A percentile compares a stretch with the other conserved stretches of the same genome.
Evolutionary conservation across 1,140 invertebrate species (phyloP).

Genomic region (Stenopsyche tienmushanensis): DNA sequence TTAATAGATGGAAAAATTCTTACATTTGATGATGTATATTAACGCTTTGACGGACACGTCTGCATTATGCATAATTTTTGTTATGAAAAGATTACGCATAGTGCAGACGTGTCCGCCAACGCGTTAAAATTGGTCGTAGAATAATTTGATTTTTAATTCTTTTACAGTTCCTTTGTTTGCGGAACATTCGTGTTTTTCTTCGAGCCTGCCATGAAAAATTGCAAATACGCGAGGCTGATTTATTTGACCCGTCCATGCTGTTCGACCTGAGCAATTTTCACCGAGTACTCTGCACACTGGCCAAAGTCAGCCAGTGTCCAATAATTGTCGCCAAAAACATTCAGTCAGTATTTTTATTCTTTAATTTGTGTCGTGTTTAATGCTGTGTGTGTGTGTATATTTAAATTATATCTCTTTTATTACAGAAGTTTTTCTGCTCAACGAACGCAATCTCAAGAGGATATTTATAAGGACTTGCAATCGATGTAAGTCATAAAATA

Average conservation of each 20-base stretch:
- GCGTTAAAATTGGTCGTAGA: too few relatives aligned
- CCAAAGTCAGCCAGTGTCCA: slow-evolving; percentile 79
- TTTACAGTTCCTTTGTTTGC: slow-evolving; percentile 88
- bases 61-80: too few relatives aligned
- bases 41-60: too few relatives aligned
- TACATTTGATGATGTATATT: too few relatives aligned
- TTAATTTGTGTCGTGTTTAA: neutral
- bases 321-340: slow-evolving; percentile 67
- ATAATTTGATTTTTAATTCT: too few relatives aligned
- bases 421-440: slow-evolving; percentile 75
- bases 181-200: slow-evolving; percentile 92
- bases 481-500: slow-evolving; percentile 60
- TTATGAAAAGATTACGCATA: too few relatives aligned
- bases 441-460: slow-evolving; percentile 74
- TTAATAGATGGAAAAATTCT: too few relatives aligned
- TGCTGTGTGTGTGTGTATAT: too few relatives aligned
- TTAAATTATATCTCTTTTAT: slow-evolving; percentile 38
- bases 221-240: slow-evolving; percentile 78
- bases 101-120: too few relatives aligned
- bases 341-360: slow-evolving; percentile 61
- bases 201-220: slow-evolving; percentile 81
- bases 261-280: slow-evolving; percentile 94
- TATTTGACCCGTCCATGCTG: slow-evolving; percentile 90
- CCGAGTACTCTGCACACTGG: slow-evolving; percentile 85
- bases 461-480: slow-evolving; percentile 81